Conservation (phyloP, 2,113 vertebrate genomes). For the Conger conger region DNA sequence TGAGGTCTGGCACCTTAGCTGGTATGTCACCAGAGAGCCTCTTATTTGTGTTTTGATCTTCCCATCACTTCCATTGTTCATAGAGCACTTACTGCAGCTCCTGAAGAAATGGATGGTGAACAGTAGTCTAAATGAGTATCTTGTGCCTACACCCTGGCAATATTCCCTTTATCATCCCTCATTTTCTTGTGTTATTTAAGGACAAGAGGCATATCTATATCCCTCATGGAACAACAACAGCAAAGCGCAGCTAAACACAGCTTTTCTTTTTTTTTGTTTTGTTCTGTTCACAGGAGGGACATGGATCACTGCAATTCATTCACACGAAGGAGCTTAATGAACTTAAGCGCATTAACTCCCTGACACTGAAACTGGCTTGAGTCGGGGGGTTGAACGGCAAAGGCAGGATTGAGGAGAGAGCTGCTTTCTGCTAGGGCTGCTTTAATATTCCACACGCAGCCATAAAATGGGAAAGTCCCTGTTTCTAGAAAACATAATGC, state of each 20-base stretch:
- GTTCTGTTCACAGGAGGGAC: neutral
- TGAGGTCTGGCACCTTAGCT: neutral
- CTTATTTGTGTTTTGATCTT: neutral
- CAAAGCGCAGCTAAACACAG: neutral
- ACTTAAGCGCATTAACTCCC: constrained; percentile 10
- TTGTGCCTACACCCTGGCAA: neutral
- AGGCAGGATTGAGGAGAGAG: neutral
- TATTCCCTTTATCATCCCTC: neutral
- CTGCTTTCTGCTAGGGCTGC: neutral
- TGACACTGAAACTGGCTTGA: neutral
- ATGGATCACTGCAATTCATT: neutral
- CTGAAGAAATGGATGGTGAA: neutral
- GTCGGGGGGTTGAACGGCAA: neutral
- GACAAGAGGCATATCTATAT: neutral
- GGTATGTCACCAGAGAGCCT: neutral
- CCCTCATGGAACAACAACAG: neutral
- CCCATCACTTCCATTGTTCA: neutral
- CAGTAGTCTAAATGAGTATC: neutral
- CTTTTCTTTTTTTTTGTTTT: neutral
- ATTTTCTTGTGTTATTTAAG: neutral
- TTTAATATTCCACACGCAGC: neutral
- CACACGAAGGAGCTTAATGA: constrained; percentile 12
- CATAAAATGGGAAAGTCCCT: neutral
- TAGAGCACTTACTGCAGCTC: neutral
- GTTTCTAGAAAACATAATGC: neutral